Evolutionary conservation across 2,888 invertebrate genomes (phyloP).

Genomic region (Chrysomela aeneicollis): DNA sequence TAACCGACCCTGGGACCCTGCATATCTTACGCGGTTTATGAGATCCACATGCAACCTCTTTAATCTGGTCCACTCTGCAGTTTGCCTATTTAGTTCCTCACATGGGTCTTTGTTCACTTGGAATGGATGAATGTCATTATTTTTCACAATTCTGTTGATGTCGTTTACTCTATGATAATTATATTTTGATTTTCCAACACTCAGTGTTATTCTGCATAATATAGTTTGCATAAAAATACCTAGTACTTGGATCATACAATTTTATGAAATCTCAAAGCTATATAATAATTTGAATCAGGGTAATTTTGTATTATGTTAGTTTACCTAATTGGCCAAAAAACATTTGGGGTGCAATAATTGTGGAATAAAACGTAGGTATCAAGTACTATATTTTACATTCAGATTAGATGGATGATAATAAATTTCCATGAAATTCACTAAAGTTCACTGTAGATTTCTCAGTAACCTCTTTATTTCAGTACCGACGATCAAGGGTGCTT

Average conservation of each 20-base stretch:
- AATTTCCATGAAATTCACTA: neutral
- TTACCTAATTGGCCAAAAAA: constrained; percentile 40
- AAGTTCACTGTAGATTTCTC: too few species aligned
- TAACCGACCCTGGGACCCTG: too few species aligned
- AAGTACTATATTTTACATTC: constrained; percentile 9
- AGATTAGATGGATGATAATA: neutral
- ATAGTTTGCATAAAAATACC: constrained; percentile 32
- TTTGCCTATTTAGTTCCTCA: too few species aligned
- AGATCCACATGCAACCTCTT: too few species aligned
- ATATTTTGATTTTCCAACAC: constrained; percentile 23
- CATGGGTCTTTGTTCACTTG: too few species aligned
- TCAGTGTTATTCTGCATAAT: constrained; percentile 24
- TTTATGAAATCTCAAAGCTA: constrained; percentile 47
- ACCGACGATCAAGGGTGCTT: neutral
- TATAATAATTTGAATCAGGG: constrained; percentile 60
- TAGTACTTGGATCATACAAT: constrained; percentile 31
- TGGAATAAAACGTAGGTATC: neutral
- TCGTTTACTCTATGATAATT: neutral
- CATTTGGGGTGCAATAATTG: constrained; percentile 1
- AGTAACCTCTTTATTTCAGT: neutral
- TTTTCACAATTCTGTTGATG: neutral
- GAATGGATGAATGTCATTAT: too few species aligned
- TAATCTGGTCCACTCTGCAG: too few species aligned
- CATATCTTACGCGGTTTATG: too few species aligned
- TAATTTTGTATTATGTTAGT: constrained; percentile 54